These are phyloP conservation scores for Phrynosoma platyrhinos DNA, from an alignment of 2,113 vertebrate genomes.

Conservation along the genomic window DNA sequence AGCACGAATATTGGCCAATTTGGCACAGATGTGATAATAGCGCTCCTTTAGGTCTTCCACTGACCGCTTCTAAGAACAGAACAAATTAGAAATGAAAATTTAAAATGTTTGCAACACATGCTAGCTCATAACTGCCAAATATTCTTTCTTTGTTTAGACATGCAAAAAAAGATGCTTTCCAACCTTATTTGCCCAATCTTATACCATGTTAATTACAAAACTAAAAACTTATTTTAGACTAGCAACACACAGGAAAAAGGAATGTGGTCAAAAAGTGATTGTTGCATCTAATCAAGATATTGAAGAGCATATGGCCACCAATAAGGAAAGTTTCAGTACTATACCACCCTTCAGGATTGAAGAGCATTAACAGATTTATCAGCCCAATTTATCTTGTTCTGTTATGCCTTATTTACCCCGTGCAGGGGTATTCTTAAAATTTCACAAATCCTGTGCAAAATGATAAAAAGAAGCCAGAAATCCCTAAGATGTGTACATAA, in stretches of 20 bases:
- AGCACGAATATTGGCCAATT: conserved; percentile 91
- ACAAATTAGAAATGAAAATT: not conserved
- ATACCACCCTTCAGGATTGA: no score
- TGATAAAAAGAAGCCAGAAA: conserved; percentile 17
- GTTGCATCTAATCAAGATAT: not conserved
- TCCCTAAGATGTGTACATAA: not conserved
- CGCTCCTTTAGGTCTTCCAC: conserved; percentile 97
- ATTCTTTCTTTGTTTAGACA: not conserved
- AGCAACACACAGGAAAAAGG: not conserved
- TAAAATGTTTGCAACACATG: not conserved
- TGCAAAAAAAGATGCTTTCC: not conserved
- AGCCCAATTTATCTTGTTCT: not conserved
- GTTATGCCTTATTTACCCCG: not conserved
- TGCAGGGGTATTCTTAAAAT: not conserved
- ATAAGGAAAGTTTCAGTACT: no score
- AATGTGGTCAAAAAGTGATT: not conserved
- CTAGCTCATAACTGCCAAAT: not conserved
- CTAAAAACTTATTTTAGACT: not conserved
- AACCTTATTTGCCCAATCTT: not conserved
- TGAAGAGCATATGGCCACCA: not conserved
- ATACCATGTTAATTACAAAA: not conserved
- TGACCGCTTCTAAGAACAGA: conserved; percentile 87
- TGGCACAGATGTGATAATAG: conserved; percentile 96
- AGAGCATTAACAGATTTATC: not conserved
- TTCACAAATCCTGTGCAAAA: conserved; percentile 7